Base-by-base conservation (phyloP, 1,140 invertebrate genomes). In the Papilio polytes region DNA sequence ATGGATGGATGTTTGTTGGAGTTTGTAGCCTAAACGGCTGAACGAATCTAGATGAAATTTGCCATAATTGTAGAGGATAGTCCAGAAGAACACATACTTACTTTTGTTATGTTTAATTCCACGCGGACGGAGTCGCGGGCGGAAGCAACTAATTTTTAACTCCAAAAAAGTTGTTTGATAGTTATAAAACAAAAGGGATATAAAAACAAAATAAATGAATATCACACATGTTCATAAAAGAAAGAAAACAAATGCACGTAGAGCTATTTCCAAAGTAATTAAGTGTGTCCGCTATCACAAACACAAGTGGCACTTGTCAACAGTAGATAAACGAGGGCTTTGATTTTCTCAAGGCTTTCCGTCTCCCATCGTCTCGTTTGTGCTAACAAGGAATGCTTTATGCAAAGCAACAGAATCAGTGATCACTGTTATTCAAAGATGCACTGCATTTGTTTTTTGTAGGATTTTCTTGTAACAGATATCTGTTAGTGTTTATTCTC, bases 251-350 rank as follows among this genome's bases (percentile, higher is more conserved):
- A 66, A 20, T 22, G 20, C 22, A 26, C 26, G 7, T 70, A 12
- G 10, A 18, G 26, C 10, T 70, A 70, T 26, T 59, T 59, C 10
- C 63, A 36, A 70, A 70, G 63, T 70, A 70, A 70, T 70, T 70
- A 70, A 70, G 26, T 36, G 63, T 15, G 8, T 31, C 63, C 63
- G 63, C 63, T 31, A 70, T 70, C 63, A 70, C 26, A 36, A 70
- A 70, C 63, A 70, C 26, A 36, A 36, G 63, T 31, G 26, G 63
- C 63, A 70, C 63, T 70, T 70, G 63, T 70, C 63, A 70, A 18
- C 63, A 31, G 22, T 70, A 70, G 63, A 70, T 70, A 70, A 66
- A 66, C 31, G 63, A 70, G 63, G 22, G 13, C 26, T 31, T 70
- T 70, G 63, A 70, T 70, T 70, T 70, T 31, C 63, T 15, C 26